A percentile compares a stretch with the other conserved stretches of the same genome.
Conservation (phyloP, 2,113 vertebrate species). For the Brienomyrus longianalis region DNA sequence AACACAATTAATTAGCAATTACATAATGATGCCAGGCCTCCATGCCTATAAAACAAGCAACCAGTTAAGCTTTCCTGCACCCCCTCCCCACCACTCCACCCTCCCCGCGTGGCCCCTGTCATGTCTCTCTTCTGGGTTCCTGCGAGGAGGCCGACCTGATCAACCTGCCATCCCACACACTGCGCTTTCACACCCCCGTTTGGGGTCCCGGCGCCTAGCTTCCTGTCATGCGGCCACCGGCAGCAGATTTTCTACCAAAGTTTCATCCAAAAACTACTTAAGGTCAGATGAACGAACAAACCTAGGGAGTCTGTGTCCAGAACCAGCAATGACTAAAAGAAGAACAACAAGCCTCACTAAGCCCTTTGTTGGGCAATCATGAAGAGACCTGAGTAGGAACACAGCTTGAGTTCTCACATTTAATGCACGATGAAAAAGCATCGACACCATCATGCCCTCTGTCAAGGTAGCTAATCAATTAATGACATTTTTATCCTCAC, state of each 20-base stretch:
- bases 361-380: background rate
- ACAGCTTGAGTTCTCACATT: background rate
- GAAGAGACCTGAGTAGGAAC: background rate
- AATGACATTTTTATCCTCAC: background rate
- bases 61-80: background rate
- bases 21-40: background rate
- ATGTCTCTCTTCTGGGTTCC: background rate
- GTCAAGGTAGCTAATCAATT: background rate
- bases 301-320: background rate
- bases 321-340: background rate
- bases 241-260: background rate
- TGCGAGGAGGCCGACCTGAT: background rate
- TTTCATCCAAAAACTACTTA: background rate
- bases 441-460: background rate
- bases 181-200: background rate
- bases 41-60: background rate
- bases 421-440: background rate
- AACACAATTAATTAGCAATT: background rate
- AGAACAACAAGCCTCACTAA: background rate
- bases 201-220: background rate
- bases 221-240: background rate
- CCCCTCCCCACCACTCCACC: background rate
- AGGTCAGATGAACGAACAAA: background rate
- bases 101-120: background rate
- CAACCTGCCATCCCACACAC: background rate